A percentile compares a stretch with the other conserved stretches of the same genome.
These are phyloP conservation scores for Chlorocebus sabaeus DNA, from an alignment of 2,113 vertebrate genomes.

Conservation along the genomic window DNA sequence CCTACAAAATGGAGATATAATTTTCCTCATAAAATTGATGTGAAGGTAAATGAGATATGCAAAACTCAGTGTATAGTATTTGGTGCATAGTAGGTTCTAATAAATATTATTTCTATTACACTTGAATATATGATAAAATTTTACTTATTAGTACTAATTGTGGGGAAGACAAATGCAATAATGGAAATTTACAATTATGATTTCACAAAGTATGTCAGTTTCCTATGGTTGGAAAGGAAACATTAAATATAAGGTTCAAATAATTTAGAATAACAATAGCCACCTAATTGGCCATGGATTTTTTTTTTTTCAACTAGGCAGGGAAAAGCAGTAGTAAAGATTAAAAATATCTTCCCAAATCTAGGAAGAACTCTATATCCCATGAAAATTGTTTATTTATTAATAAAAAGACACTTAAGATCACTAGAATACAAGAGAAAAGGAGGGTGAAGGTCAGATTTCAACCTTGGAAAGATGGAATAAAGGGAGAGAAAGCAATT, in stretches of 20 bases:
- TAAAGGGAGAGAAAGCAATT: background rate
- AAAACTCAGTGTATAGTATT: background rate
- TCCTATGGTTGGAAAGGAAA: background rate
- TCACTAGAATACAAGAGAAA: background rate
- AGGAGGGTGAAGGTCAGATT: background rate
- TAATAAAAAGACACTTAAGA: background rate
- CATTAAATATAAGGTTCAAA: background rate
- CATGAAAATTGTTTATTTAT: background rate
- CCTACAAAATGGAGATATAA: background rate
- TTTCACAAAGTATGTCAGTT: background rate
- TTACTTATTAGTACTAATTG: background rate
- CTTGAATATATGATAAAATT: background rate
- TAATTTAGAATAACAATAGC: background rate
- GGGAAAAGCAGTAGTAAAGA: background rate
- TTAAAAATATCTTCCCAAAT: background rate
- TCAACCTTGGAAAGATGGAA: background rate
- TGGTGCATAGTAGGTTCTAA: background rate
- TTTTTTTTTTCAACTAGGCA: background rate
- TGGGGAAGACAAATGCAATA: background rate
- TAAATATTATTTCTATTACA: background rate
- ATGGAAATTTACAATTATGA: background rate
- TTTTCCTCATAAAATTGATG: background rate
- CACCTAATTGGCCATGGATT: background rate
- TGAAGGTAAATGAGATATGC: background rate
- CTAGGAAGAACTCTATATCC: background rate